Evolutionary conservation across 2,888 invertebrate species (phyloP), one percentile per base, ranked within the genome.

Genomic region (Epinotia ramella): DNA sequence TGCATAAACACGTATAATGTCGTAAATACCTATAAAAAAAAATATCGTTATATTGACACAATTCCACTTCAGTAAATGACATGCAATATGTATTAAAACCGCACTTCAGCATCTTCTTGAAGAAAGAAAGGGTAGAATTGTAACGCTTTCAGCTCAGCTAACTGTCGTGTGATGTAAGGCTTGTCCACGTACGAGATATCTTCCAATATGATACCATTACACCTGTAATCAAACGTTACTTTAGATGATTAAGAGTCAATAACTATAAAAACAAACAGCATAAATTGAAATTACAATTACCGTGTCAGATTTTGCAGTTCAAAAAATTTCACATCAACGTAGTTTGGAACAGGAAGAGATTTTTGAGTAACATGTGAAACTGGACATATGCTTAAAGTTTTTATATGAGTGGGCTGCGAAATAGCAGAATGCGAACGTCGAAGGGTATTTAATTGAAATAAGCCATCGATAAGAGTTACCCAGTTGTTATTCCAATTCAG

Each of bases 391-490:
- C 0, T 24, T 9, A 77, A 20, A n/a, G n/a, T 68, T 53, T 56
- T 67, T 12, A 77, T 74, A 20, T 57, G 71, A n/a, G 57, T 16
- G 0, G 53, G 74, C 40, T 72, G 68, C 0, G 77, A 74, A 64
- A 77, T 49, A n/a, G 63, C 63, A 33, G 46, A 40, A 72, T 77
- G 77, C 24, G 28, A 24, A 4, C 64, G 67, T 62, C 68, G 72
- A 0, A 77, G 56, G 12, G 33, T 64, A 24, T 74, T 68, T 20
- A 77, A 46, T 62, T 77, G 77, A 12, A 77, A 40, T n/a, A 77
- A 49, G 11, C 77, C 74, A 60, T 77, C 77, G 11, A 77, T 74
- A n/a, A 77, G 59, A n/a, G 77, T 77, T 12, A 77, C 73, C 77
- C 77, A 77, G 56, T 73, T 73, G 12, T 71, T 46, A 33, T 63